A percentile compares a stretch with the other conserved stretches of the same genome.
phyloP scores from a whole-genome alignment of 2,113 vertebrate genomes.

The Gymnorhina tibicen region DNA sequence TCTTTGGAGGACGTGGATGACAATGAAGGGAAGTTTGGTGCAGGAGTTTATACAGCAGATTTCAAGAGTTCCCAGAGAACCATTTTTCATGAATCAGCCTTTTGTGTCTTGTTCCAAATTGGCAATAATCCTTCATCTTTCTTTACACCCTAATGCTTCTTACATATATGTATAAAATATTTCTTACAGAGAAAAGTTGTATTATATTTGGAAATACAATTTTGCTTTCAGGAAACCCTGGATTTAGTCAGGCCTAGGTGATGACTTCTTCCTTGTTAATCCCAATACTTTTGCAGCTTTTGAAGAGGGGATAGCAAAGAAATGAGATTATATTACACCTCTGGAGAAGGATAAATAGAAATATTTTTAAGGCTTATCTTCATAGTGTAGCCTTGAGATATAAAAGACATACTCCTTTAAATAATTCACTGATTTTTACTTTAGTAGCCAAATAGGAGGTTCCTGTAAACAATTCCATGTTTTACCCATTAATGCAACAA shows the following conservation, averaged over 20 bases:
- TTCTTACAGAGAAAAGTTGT: background rate
- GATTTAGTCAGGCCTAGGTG: background rate
- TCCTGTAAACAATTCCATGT: background rate
- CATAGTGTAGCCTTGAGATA: background rate
- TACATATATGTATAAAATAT: background rate
- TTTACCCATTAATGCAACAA: background rate
- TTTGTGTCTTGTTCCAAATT: background rate
- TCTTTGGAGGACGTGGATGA: background rate
- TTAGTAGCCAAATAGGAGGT: background rate
- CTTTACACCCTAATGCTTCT: background rate
- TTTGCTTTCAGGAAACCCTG: background rate
- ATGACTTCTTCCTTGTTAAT: background rate
- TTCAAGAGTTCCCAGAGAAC: background rate
- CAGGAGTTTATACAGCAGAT: background rate
- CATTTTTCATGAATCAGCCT: background rate
- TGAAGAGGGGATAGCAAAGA: background rate
- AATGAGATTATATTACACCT: background rate
- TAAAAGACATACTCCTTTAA: background rate
- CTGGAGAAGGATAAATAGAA: background rate
- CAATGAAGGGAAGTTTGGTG: background rate
- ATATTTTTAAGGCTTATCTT: background rate
- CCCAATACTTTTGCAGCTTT: background rate
- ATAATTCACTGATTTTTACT: background rate
- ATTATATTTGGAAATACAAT: background rate
- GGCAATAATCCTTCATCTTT: background rate